A percentile compares a stretch with the other conserved stretches of the same genome.
Conservation (phyloP, 2,797 vertebrate genomes). For the Spinus pinus region DNA sequence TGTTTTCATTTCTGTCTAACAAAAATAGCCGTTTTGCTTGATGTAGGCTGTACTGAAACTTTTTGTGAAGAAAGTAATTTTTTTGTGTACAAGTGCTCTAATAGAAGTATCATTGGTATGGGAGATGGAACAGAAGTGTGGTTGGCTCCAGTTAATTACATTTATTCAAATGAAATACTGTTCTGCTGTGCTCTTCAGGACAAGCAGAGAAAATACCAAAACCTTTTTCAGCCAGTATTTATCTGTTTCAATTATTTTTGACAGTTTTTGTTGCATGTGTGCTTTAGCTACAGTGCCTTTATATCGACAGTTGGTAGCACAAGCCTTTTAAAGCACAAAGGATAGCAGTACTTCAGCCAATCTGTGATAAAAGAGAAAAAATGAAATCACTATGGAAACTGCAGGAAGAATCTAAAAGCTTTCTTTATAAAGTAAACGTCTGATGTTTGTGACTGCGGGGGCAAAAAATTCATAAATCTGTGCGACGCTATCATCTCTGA, state of each 20-base stretch:
- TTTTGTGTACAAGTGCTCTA: conserved; percentile 48
- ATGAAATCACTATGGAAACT: conserved; percentile 87
- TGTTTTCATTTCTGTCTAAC: conserved; percentile 53
- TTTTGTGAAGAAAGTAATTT: conserved; percentile 63
- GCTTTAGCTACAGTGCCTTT: conserved; percentile 74
- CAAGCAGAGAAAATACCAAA: conserved; percentile 37
- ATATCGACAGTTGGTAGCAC: conserved; percentile 77
- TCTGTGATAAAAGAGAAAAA: conserved; percentile 82
- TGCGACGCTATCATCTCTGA: conserved; percentile 80
- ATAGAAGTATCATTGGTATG: conserved; percentile 41
- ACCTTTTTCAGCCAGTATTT: conserved; percentile 42
- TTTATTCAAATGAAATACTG: conserved; percentile 67
- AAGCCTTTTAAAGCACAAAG: conserved; percentile 81
- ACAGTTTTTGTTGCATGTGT: conserved; percentile 63
- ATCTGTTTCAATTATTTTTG: conserved; percentile 75
- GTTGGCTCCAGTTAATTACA: conserved; percentile 67
- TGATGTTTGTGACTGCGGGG: conserved; percentile 82
- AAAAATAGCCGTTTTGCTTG: conserved; percentile 41
- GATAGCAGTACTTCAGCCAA: conserved; percentile 80
- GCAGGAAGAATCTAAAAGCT: conserved; percentile 83
- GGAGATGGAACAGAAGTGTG: conserved; percentile 40
- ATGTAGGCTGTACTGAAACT: conserved; percentile 56
- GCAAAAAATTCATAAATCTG: conserved; percentile 81
- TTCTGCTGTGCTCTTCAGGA: conserved; percentile 42
- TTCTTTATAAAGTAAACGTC: conserved; percentile 83